Conservation (phyloP, 2,113 vertebrate genomes). For the Heteronetta atricapilla region DNA sequence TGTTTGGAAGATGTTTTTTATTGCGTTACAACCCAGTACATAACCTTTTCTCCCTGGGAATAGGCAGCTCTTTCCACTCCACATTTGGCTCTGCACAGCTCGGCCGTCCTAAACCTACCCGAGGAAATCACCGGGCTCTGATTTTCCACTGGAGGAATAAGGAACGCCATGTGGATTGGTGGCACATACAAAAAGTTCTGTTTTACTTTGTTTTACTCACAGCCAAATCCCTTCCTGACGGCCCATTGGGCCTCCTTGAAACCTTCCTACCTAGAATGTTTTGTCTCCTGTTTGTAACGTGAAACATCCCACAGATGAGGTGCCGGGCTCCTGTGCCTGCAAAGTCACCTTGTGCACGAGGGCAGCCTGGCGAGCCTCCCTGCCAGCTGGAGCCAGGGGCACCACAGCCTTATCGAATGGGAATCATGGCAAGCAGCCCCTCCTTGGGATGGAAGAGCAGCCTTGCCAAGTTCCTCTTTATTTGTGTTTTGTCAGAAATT, state of each 20-base stretch:
- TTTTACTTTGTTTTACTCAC: background rate
- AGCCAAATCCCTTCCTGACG: background rate
- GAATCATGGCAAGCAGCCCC: background rate
- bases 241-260: background rate
- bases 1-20: fast-evolving
- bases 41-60: background rate
- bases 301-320: background rate
- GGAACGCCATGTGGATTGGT: background rate
- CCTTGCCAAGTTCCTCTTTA: background rate
- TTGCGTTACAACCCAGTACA: fast-evolving
- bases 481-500: background rate
- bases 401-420: too few species aligned
- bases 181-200: background rate
- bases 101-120: background rate
- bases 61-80: background rate
- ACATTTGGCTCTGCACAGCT: background rate
- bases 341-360: background rate
- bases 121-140: background rate
- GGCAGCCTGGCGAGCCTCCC: background rate
- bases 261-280: background rate
- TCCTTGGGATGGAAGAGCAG: background rate
- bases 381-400: background rate
- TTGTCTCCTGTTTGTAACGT: fast-evolving
- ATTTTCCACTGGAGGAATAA: background rate
- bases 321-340: background rate